These are phyloP conservation scores for Alauda arvensis DNA, from an alignment of 2,797 vertebrate species.

Conservation along the genomic window DNA sequence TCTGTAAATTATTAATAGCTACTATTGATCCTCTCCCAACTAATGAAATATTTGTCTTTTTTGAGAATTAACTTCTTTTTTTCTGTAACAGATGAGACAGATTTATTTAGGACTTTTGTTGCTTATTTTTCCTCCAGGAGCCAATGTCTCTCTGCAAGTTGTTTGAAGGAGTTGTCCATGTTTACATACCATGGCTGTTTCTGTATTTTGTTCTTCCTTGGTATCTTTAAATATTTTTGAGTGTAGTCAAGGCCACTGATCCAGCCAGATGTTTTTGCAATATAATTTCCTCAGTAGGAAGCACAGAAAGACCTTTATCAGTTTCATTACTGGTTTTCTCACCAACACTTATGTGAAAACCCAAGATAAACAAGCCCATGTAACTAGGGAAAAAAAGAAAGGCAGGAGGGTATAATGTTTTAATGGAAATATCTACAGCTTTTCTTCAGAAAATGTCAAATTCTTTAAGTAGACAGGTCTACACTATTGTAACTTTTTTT, in stretches of 20 bases:
- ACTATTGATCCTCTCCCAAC: not conserved
- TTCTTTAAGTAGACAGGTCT: not conserved
- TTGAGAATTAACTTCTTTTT: not conserved
- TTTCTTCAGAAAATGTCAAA: not conserved
- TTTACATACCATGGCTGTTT: not conserved
- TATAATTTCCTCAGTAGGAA: constrained; percentile 1
- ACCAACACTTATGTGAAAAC: not conserved
- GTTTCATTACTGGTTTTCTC: not conserved
- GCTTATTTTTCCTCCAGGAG: not conserved
- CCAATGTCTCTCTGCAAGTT: not conserved
- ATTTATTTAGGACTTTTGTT: not conserved
- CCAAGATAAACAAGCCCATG: not conserved
- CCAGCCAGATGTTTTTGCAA: not conserved
- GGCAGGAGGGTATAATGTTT: not conserved
- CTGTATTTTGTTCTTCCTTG: not conserved
- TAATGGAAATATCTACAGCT: not conserved
- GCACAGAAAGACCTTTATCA: not conserved
- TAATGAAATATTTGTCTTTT: not conserved
- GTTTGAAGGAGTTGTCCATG: not conserved
- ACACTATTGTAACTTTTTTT: no score
- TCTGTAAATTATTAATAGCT: constrained; percentile 24
- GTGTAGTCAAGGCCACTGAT: not conserved
- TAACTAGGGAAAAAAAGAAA: not conserved
- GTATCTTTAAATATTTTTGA: not conserved
- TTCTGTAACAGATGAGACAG: not conserved